Base-by-base conservation (phyloP, 35 echinoderm and acorn worm genomes). In the Patiria miniata region DNA sequence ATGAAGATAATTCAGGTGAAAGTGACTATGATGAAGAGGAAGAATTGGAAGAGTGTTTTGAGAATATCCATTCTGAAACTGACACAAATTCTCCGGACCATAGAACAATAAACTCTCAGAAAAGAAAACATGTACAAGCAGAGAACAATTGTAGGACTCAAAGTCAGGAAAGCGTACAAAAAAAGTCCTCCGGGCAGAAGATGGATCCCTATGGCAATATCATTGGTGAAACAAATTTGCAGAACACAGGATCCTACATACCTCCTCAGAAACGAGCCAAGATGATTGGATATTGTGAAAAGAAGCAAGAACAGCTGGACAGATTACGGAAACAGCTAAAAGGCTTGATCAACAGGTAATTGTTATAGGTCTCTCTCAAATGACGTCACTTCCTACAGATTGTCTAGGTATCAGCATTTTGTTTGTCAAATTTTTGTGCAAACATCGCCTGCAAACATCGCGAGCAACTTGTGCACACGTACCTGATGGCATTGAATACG, bases 231-330 rank as follows among this genome's bases (percentile, higher is more conserved):
- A 22, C 79, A 8, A 39, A 32, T 8, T 42, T 37, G 5, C 51
- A 50, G 30, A 52, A 29, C 14, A 83, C 85, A 0, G 82, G 76
- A 5, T 55, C 81, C 0, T 98, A 98, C 81, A 86, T 98, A 10
- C 95, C 95, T 17, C 95, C 95, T 73, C 95, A 98, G 47, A 91
- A 92, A 54, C 84, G 95, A 83, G 95, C 95, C 34, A 83, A 89
- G 87, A 88, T 98, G 95, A 94, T 98, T 92, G 95, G 88, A 17
- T 26, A 82, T 40, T 82, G 89, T 51, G 60, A 53, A 5, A 18
- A 94, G 78, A 94, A 85, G 37, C 85, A 92, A 77, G 82, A 58
- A 5, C 85, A 99, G 50, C 89, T 99, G 42, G 86, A 92, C 17
- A 92, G 87, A 86, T 61, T 99, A 36, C 81, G 82, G 37, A 91